Evolutionary conservation across 2,797 vertebrate genomes (phyloP).

Genomic region (Sitta carolinensis): DNA sequence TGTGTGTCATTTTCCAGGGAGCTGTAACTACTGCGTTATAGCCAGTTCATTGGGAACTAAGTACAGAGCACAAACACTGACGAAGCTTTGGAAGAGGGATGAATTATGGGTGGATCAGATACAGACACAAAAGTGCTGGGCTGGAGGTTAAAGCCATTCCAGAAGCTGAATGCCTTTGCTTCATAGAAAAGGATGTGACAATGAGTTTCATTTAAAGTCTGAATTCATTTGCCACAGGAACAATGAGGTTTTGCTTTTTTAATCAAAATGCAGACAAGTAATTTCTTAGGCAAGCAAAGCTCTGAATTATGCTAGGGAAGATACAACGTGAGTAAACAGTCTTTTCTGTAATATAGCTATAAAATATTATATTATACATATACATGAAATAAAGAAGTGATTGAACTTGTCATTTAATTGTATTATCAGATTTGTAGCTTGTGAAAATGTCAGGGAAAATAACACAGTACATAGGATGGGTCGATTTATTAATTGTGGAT

Average conservation of each 20-base stretch:
- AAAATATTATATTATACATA: conserved; percentile 59
- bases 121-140: conserved; percentile 44
- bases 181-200: conserved; percentile 50
- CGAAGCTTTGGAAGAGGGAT: conserved; percentile 32
- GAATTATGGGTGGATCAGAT: conserved; percentile 23
- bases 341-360: conserved; percentile 63
- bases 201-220: conserved; percentile 61
- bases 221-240: conserved; percentile 60
- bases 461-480: background rate
- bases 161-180: conserved; percentile 37
- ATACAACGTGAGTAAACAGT: conserved; percentile 36
- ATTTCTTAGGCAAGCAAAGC: conserved; percentile 66
- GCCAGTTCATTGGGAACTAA: conserved; percentile 69
- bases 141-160: conserved; percentile 58
- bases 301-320: conserved; percentile 62
- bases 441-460: conserved; percentile 53
- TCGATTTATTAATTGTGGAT: conserved; percentile 65
- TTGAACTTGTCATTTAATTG: conserved; percentile 65
- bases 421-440: conserved; percentile 49
- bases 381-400: conserved; percentile 58
- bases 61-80: conserved; percentile 60
- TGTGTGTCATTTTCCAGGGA: conserved; percentile 67
- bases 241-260: conserved; percentile 65
- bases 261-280: conserved; percentile 71
- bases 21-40: conserved; percentile 62